Base-by-base conservation (phyloP, 2,113 vertebrate genomes). In the Camelus bactrianus region DNA sequence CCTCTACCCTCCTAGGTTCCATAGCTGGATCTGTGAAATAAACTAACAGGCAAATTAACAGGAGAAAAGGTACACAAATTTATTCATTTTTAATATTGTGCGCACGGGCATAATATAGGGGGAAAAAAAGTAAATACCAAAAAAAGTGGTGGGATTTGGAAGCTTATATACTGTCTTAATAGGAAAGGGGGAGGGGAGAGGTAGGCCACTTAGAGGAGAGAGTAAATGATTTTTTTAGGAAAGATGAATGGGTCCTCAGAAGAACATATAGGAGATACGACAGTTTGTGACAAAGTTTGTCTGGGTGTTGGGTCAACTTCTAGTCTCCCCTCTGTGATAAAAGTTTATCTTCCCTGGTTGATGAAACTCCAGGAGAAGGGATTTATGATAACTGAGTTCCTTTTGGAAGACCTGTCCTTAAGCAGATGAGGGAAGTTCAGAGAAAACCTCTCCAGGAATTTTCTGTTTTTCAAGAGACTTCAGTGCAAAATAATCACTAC, bases 401-500 rank as follows among this genome's bases (percentile, higher is more conserved):
- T 69, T 80, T 38, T 60, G n/a, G 30, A 69, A 52, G 32, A 60
- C 38, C n/a, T 93, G 50, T 80, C 50, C 8, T 69, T 70, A 76
- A 32, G 52, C 32, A 32, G 17, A 19, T 65, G 64, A 42, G 5
- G 15, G 10, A 42, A 35, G 54, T 79, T 84, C 69, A 60, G 62
- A 93, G 64, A 70, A 87, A 80, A 26, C 22, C n/a, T 79, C 16
- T 91, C 20, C 32, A 38, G 69, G 62, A 77, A 85, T 77, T 48
- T 77, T 19, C 15, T 83, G 17, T 52, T 79, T 58, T 52, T 95
- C 70, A 84, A 67, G 38, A 42, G 62, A 9, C 70, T 77, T 93
- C 38, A 70, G 3, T 16, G 60, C 24, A 91, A 70, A 95, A 91
- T 90, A 91, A 84, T 70, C 20, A 93, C 35, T 64, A 69, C 69